A percentile compares a stretch with the other conserved stretches of the same genome.
Conservation (phyloP, 2,797 vertebrate genomes). For the Pipistrellus nathusii region DNA sequence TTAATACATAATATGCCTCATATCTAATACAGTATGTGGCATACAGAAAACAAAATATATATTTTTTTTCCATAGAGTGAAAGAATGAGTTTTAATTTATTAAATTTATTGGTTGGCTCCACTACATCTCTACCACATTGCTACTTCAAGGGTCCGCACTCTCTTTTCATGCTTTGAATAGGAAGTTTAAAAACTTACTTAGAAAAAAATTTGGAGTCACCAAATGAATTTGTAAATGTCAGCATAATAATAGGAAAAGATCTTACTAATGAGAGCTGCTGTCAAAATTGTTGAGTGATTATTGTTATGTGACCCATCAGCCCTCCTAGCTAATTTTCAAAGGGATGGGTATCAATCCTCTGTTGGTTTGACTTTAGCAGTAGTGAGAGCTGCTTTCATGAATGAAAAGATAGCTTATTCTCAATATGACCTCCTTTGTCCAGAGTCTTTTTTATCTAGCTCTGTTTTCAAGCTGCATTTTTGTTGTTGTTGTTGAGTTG, state of each 20-base stretch:
- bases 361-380: constrained; percentile 67
- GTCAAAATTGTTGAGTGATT: constrained; percentile 80
- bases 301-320: constrained; percentile 72
- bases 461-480: constrained; percentile 77
- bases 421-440: constrained; percentile 86
- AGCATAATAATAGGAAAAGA: constrained; percentile 69
- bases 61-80: background rate
- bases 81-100: background rate
- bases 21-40: background rate
- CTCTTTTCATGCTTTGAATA: constrained; percentile 47
- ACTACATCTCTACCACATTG: background rate
- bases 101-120: background rate
- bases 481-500: constrained; percentile 82
- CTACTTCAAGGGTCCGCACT: background rate
- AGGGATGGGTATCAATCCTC: constrained; percentile 54
- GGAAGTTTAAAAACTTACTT: constrained; percentile 25
- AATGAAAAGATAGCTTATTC: constrained; percentile 88
- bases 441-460: constrained; percentile 84
- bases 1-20: background rate
- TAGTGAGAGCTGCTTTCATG: constrained; percentile 85
- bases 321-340: constrained; percentile 75
- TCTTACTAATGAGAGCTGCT: constrained; percentile 79
- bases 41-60: background rate
- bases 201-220: constrained; percentile 35
- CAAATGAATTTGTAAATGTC: constrained; percentile 76